Percentiles rank a stretch among this genome's conserved stretches.
These are phyloP conservation scores for Polyergus mexicanus DNA, from an alignment of 1,140 invertebrate genomes.

Conservation along the genomic window DNA sequence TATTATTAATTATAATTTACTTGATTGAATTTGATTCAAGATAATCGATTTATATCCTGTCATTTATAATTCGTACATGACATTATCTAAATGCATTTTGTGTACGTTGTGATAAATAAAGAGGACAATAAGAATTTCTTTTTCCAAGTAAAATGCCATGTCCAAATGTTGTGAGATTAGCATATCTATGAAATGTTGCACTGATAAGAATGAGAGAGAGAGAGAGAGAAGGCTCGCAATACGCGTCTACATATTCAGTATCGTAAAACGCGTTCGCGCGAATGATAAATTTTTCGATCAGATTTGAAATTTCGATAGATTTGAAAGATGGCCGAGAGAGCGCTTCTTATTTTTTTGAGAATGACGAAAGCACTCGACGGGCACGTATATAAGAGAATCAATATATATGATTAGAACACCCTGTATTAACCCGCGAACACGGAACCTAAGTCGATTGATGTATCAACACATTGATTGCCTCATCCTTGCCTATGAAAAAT, in stretches of 20 bases:
- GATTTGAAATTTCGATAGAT: too few relatives aligned
- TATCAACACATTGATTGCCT: constrained; percentile 60
- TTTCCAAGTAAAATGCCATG: neutral
- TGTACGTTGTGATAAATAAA: neutral
- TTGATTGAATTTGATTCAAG: constrained; percentile 19
- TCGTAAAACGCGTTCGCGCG: neutral
- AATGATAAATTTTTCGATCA: constrained; percentile 42
- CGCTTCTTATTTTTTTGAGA: neutral
- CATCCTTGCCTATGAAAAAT: constrained; percentile 61
- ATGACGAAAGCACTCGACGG: neutral
- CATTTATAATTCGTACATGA: neutral
- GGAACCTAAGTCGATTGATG: constrained; percentile 62
- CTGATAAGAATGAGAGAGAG: too few relatives aligned
- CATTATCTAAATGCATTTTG: neutral
- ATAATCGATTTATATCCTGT: neutral
- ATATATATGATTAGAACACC: constrained; percentile 22
- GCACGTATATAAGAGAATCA: neutral
- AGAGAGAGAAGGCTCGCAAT: neutral
- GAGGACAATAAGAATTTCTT: neutral
- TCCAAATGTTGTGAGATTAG: neutral
- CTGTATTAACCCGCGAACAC: constrained; percentile 64
- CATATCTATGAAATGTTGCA: neutral
- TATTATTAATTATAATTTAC: too few relatives aligned
- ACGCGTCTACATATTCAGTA: neutral
- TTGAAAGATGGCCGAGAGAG: neutral